Base-by-base conservation (phyloP, 2,797 vertebrate genomes). In the Mallotus villosus region DNA sequence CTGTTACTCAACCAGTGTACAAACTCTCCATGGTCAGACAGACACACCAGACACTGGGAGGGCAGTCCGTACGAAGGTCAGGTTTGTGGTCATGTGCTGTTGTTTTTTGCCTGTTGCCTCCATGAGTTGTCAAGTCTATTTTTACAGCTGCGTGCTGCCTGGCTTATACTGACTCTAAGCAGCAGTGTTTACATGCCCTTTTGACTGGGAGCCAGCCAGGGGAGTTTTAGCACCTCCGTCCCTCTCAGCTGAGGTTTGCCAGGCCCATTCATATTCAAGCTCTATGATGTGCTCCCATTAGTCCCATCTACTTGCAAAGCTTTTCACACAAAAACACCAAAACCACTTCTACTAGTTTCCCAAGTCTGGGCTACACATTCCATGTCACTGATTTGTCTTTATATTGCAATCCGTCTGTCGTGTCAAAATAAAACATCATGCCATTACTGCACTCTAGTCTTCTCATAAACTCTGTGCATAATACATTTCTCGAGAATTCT, bases 51-150 rank as follows among this genome's bases (percentile, higher is more conserved):
- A 62, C 12, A 5, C 14, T 27, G 32, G 32, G 17, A 34, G 62
- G 21, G 34, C 14, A 64, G 57, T 64, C 61, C 24, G 81, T 68
- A 73, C 67, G 81, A 89, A 87, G 85, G 80, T 90, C 80, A 77
- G 73, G 73, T 72, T 68, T 0, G 70, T 32, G 79, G 83, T 86
- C 87, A 89, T 78, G 80, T 78, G 84, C 61, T 79, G 22, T 78
- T 74, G 3, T 76, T 67, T 70, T 67, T 82, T 66, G 81, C 67
- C 72, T 27, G 78, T 78, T 71, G 71, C 74, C 82, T 81, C 70
- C 70, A 69, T 74, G 80, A 83, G 81, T 82, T 82, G 81, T 81
- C 72, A 69, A 61, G 72, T 82, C 80, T 92, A 91, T 92, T 93
- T 91, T 83, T 80, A 81, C 80, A 81, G 82, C 68, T 78, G 25